Base-by-base conservation (phyloP, 2,888 invertebrate genomes). In the Aporophyla lueneburgensis region DNA sequence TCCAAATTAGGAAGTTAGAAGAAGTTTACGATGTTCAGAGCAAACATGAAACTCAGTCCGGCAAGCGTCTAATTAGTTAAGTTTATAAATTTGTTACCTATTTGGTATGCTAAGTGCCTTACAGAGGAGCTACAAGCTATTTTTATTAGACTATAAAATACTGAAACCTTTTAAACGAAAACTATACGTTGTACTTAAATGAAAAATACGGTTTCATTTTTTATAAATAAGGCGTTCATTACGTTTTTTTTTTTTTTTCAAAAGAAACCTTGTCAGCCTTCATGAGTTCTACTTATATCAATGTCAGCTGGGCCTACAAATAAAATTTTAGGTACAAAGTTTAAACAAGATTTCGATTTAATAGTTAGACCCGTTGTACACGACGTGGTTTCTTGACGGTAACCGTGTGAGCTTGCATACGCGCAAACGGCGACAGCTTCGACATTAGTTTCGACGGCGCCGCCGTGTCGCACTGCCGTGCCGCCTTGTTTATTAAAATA, bases 81-180 rank as follows among this genome's bases (percentile, higher is more conserved):
- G 92, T 95, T 95, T 95, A 92, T 93, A 94, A 95, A 95, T 95
- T 95, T 95, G 95, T 94, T 95, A 93, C 95, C 94, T 95, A 95
- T 95, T 95, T 95, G 94, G 93, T 95, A 95, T 94, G 95, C 94
- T 94, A 95, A 95, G 93, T 94, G 91, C 92, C 90, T 91, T 83
- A 86, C 86, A 90, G 91, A 93, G 89, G 87, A 87, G 83, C 81
- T 85, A 89, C 85, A 87, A 88, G 91, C 89, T 76, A 89, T 91
- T 91, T 90, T 91, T 89, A 88, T 87, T 78, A 82, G 78, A 85
- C 84, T 85, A 89, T 88, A 88, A 89, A 89, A 74, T 86, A 88
- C 85, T 81, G 80, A 82, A 87, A 81, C 61, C 56, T 81, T 81
- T 83, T 72, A 80, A 79, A 75, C 63, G 24, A 75, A 71, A 81